phyloP scores from a whole-genome alignment of 2,888 invertebrate species.

The Elegia similella region DNA sequence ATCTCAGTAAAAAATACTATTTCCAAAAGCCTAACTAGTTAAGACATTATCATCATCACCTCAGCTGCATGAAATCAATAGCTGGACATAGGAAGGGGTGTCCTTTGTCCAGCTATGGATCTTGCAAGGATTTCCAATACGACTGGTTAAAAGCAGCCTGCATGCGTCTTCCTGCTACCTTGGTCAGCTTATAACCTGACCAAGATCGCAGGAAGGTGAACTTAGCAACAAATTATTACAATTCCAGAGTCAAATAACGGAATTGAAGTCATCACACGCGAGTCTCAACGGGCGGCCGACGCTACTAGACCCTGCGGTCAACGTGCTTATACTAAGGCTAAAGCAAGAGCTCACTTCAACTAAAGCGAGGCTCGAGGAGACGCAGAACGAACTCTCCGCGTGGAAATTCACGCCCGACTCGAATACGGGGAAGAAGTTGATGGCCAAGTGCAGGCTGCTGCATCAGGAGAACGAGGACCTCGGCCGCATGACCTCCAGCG shows the following conservation, averaged over 20 bases:
- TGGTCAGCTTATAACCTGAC: too few species aligned
- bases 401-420: constrained; percentile 99
- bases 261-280: constrained; percentile 94
- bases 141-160: too few species aligned
- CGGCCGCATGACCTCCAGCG: constrained; percentile 97
- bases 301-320: constrained; percentile 96
- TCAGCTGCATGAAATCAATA: too few species aligned
- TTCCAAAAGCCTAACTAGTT: too few species aligned
- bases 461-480: constrained; percentile 99
- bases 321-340: constrained; percentile 94
- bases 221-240: neutral
- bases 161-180: too few species aligned
- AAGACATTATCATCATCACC: too few species aligned
- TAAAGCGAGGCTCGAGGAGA: constrained; percentile 95
- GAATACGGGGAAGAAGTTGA: constrained; percentile 97
- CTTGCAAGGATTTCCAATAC: too few species aligned
- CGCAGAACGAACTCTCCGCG: constrained; percentile 97
- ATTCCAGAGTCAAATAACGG: constrained; percentile 94
- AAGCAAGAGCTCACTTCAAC: constrained; percentile 94
- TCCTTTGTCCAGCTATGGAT: too few species aligned
- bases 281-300: constrained; percentile 88
- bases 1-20: too few species aligned
- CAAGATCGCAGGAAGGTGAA: too few species aligned
- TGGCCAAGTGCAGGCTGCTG: constrained; percentile 97
- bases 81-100: too few species aligned